Base-by-base conservation (phyloP, 2,888 invertebrate genomes). In the Nomada fucata region DNA sequence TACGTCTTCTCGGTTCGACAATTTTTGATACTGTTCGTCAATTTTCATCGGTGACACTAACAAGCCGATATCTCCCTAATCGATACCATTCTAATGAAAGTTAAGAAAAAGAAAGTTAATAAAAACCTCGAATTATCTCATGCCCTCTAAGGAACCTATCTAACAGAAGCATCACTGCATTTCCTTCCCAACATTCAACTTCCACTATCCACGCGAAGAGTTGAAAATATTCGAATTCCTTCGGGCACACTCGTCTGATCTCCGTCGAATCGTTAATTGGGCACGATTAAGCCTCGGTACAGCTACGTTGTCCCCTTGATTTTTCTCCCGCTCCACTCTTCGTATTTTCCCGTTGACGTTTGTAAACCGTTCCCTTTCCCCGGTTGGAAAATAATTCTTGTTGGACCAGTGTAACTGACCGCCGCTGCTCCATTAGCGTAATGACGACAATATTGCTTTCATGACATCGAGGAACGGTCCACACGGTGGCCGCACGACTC, bases 401-500 rank as follows among this genome's bases (percentile, higher is more conserved):
- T 70, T 63, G 47, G 59, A 70, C 55, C 59, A 67, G 53, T 61
- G 50, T 50, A 61, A 72, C 74, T 63, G 70, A 59, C 67, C 77
- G 18, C 29, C 36, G 69, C 26, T 18, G 55, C 57, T 77, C 86
- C 89, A 86, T 88, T 88, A 88, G 79, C 72, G 67, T 86, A 88
- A 88, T 78, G 82, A 79, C 83, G 74, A 78, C 79, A 42, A 85
- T 87, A 88, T 86, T 67, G 83, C 78, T 83, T 80, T 63, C 76
- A 67, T 70, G 74, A 74, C 63, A 82, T 77, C 71, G 72, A 10
- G 44, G 72, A 67, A 64, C 75, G 59, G 53, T 53, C 55, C 55
- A 57, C 23, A 57, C 44, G 55, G 29, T 64, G 61, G 64, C 53
- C 44, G 55, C 13, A 47, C 47, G 47, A 47, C 15, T 47, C 47